A percentile compares a stretch with the other conserved stretches of the same genome.
Conservation (phyloP, 2,797 vertebrate genomes). For the Rhinatrema bivittatum region DNA sequence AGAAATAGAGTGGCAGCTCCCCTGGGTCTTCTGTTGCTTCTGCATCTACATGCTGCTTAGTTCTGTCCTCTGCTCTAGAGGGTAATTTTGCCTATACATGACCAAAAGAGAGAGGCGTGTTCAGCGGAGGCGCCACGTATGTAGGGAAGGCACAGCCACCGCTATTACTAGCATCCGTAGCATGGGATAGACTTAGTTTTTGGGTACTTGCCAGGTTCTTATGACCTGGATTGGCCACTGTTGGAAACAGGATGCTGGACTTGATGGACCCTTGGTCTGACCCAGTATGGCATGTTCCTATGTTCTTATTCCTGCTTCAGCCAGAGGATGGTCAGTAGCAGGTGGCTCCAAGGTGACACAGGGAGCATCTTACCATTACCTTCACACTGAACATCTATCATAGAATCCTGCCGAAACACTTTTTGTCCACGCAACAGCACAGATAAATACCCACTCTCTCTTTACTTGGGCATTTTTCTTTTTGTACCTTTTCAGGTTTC, state of each 20-base stretch:
- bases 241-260: too few relatives aligned
- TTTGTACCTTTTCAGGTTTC: too few relatives aligned
- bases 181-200: too few relatives aligned
- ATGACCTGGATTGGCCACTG: too few relatives aligned
- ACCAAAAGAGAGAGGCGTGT: constrained; percentile 73
- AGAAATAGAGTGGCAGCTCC: neutral
- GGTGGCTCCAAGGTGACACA: constrained; percentile 67
- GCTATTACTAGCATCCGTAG: too few relatives aligned
- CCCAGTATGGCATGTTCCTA: too few relatives aligned
- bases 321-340: constrained; percentile 79
- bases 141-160: constrained; percentile 62
- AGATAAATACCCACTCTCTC: too few relatives aligned
- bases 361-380: constrained; percentile 75
- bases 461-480: too few relatives aligned
- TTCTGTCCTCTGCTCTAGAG: neutral
- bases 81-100: constrained; percentile 40
- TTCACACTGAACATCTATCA: constrained; percentile 77
- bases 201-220: too few relatives aligned
- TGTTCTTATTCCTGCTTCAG: constrained; percentile 76
- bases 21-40: neutral
- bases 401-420: constrained; percentile 57
- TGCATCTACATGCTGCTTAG: neutral
- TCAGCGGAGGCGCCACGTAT: constrained; percentile 66
- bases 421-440: too few relatives aligned
- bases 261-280: too few relatives aligned